phyloP scores from a whole-genome alignment of 2,888 invertebrate genomes.

The Chloroclystis v-ata region DNA sequence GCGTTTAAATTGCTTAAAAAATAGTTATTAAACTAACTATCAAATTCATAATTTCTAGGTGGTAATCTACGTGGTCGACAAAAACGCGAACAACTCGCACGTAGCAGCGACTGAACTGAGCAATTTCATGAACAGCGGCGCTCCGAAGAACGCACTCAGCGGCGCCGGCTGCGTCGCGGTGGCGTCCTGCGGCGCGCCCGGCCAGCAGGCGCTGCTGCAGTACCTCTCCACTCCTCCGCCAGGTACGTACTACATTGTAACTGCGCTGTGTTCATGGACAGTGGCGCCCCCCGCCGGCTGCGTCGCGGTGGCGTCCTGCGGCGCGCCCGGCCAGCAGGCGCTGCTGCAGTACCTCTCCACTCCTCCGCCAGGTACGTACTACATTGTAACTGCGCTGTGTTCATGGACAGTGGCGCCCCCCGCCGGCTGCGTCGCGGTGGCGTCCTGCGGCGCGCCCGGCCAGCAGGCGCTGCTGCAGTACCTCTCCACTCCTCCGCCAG shows the following conservation, averaged over 20 bases:
- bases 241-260: slow-evolving; percentile 65
- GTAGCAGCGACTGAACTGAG: slow-evolving; percentile 86
- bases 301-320: slow-evolving; percentile 82
- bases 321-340: slow-evolving; percentile 88
- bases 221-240: slow-evolving; percentile 94
- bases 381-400: slow-evolving; percentile 76
- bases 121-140: slow-evolving; percentile 82
- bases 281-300: slow-evolving; percentile 84
- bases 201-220: slow-evolving; percentile 88
- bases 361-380: slow-evolving; percentile 84
- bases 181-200: slow-evolving; percentile 85
- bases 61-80: slow-evolving; percentile 61
- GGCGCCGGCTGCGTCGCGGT: slow-evolving; percentile 85
- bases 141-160: slow-evolving; percentile 84
- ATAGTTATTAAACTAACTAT: too few relatives aligned
- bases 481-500: slow-evolving; percentile 91
- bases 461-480: slow-evolving; percentile 91
- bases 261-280: slow-evolving; percentile 82
- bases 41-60: slow-evolving; percentile 51
- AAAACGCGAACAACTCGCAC: slow-evolving; percentile 80
- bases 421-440: slow-evolving; percentile 84
- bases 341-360: slow-evolving; percentile 92
- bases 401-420: slow-evolving; percentile 83
- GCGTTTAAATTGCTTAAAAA: too few relatives aligned
- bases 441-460: slow-evolving; percentile 87